Percentiles rank a stretch among this genome's conserved stretches.
Conservation (phyloP, 2,113 vertebrate genomes). For the Saimiri boliviensis region DNA sequence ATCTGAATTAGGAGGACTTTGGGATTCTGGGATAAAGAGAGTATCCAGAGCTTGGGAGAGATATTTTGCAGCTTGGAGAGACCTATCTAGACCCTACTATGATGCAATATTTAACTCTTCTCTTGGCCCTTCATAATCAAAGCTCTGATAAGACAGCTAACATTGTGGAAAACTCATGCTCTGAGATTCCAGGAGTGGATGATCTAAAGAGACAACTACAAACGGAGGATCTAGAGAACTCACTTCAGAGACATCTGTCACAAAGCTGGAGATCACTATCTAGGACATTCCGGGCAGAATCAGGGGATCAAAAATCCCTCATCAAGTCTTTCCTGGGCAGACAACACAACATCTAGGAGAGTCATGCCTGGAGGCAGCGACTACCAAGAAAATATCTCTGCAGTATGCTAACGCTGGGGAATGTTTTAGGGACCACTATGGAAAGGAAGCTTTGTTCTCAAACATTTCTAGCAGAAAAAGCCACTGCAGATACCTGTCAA, state of each 20-base stretch:
- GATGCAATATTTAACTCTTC: neutral
- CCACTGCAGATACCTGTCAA: neutral
- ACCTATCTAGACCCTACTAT: too few species aligned
- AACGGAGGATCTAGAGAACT: constrained; percentile 1
- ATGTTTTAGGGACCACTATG: constrained; percentile 55
- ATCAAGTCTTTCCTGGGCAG: constrained; percentile 37
- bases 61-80: too few species aligned
- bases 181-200: neutral
- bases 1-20: constrained; percentile 5
- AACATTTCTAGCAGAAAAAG: constrained; percentile 12
- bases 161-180: neutral
- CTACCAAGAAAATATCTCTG: constrained; percentile 73
- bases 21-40: neutral
- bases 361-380: constrained; percentile 44
- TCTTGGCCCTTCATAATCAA: neutral
- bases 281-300: neutral
- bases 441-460: constrained; percentile 49
- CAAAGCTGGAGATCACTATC: constrained; percentile 8
- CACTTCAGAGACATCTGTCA: neutral
- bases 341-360: constrained; percentile 64
- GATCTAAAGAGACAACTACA: neutral
- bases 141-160: neutral
- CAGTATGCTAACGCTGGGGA: constrained; percentile 59
- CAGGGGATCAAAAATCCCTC: neutral
- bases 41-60: neutral